Evolutionary conservation across 2,797 vertebrate species (phyloP), one percentile per base, ranked within the genome.

Genomic region (Syngnathus rostellatus): DNA sequence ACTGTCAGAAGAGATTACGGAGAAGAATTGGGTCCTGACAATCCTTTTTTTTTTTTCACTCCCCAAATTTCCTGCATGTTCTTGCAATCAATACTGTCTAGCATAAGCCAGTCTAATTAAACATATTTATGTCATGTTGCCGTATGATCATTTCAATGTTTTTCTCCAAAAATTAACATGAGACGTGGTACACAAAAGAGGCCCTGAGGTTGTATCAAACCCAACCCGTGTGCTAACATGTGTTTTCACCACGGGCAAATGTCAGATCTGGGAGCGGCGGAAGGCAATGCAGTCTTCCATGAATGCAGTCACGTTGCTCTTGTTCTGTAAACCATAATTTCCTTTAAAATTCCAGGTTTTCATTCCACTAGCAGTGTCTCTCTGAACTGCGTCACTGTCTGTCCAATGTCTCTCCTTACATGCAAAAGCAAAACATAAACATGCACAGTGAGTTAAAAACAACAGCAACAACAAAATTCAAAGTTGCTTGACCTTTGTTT

Each of bases 331-430:
- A 60, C 66, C 40, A 1, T 77, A 66, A 69, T 79, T 81, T 81
- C 74, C 69, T 11, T 60, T 50, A 14, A 80, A 80, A 82, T 73
- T 81, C 79, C 74, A 62, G 73, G 72, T 70, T 69, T 75, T 76
- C 66, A 73, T 78, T 72, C 69, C 58, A 62, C 55, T 75, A 38
- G 68, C 62, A 12, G 8, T 43, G 51, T 69, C 67, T 53, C 46
- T 75, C 66, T 73, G 72, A 82, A 75, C 68, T 79, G 73, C 73
- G 71, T 78, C 81, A 82, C 71, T 68, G 73, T 77, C 80, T 74
- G 73, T 66, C 71, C 55, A 25, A 72, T 68, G 71, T 62, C 66
- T 72, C 19, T 64, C 31, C 60, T 64, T 19, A 78, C 70, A 65
- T 75, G 74, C 55, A 60, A 46, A 74, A 66, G 37, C 9, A 63